Conservation (phyloP, 2,113 vertebrate species). For the Grammomys dolichurus region DNA sequence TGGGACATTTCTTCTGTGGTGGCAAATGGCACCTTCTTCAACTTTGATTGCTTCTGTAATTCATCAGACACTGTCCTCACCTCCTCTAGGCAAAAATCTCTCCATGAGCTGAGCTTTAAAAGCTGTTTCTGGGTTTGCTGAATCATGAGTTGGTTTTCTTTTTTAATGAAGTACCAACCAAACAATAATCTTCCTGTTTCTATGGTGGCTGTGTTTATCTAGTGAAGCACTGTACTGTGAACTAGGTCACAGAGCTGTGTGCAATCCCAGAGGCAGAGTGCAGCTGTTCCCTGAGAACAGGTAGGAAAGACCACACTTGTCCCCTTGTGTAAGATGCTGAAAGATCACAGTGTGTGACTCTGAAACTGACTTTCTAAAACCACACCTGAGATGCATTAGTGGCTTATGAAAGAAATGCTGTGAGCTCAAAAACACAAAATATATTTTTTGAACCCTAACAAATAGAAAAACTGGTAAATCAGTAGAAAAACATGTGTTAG, state of each 20-base stretch:
- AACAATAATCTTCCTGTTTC: neutral
- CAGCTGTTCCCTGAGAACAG: neutral
- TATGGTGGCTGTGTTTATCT: neutral
- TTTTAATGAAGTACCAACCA: conserved; percentile 47
- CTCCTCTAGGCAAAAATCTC: neutral
- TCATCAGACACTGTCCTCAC: neutral
- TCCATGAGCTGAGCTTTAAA: neutral
- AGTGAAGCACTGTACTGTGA: conserved; percentile 30
- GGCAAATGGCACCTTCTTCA: conserved; percentile 19
- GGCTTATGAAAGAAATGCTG: neutral
- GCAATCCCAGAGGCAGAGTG: conserved; percentile 8
- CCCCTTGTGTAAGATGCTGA: neutral
- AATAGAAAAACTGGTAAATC: neutral
- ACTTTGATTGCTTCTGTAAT: conserved; percentile 36
- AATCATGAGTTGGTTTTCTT: neutral
- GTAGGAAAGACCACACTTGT: neutral
- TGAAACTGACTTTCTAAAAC: neutral
- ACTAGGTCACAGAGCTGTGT: conserved; percentile 35
- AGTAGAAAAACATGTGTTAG: conserved; percentile 2
- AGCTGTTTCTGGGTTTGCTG: neutral
- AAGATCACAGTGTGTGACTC: neutral
- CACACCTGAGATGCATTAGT: neutral
- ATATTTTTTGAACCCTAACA: neutral
- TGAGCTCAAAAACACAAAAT: neutral
- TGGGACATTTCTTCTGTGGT: conserved; percentile 8